phyloP scores from a whole-genome alignment of 1,140 invertebrate species.

The Drosophila kepulauana region DNA sequence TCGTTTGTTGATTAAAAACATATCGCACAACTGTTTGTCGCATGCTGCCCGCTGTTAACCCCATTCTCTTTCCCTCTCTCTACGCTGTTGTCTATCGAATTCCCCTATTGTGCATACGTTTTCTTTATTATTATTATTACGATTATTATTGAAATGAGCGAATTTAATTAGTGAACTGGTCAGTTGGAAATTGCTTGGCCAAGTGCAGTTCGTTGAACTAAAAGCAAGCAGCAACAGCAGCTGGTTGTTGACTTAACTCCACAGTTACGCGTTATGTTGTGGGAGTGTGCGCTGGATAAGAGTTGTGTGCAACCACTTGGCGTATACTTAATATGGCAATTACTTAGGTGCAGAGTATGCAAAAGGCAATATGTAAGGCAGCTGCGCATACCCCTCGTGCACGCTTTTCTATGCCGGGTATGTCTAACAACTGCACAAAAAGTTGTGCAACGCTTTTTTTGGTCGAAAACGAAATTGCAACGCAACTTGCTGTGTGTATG shows the following conservation, averaged over 20 bases:
- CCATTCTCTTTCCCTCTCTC: background rate
- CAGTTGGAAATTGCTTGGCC: slow-evolving; percentile 20
- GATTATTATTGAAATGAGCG: slow-evolving; percentile 47
- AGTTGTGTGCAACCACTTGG: slow-evolving; percentile 20
- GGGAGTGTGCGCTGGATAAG: slow-evolving; percentile 8
- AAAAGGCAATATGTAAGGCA: slow-evolving; percentile 18
- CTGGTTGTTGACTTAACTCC: slow-evolving; percentile 35
- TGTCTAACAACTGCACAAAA: slow-evolving; percentile 23
- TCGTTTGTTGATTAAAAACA: slow-evolving; percentile 49
- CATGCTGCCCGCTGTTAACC: slow-evolving; percentile 8
- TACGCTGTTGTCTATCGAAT: too few species aligned
- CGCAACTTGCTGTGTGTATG: slow-evolving; percentile 23
- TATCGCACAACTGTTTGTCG: slow-evolving; percentile 40
- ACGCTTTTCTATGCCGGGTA: slow-evolving; percentile 15
- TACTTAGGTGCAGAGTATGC: slow-evolving; percentile 28
- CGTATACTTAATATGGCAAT: slow-evolving; percentile 46
- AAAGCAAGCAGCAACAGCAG: background rate
- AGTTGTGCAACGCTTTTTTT: slow-evolving; percentile 40
- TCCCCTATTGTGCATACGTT: background rate
- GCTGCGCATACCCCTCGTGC: slow-evolving; percentile 1
- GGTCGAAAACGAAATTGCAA: slow-evolving; percentile 48
- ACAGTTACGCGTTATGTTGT: background rate
- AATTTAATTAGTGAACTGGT: slow-evolving; percentile 51
- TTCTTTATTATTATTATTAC: slow-evolving; percentile 25
- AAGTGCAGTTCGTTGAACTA: slow-evolving; percentile 44